Base-by-base conservation (phyloP, 2,797 vertebrate genomes). In the Eutrigla gurnardus region DNA sequence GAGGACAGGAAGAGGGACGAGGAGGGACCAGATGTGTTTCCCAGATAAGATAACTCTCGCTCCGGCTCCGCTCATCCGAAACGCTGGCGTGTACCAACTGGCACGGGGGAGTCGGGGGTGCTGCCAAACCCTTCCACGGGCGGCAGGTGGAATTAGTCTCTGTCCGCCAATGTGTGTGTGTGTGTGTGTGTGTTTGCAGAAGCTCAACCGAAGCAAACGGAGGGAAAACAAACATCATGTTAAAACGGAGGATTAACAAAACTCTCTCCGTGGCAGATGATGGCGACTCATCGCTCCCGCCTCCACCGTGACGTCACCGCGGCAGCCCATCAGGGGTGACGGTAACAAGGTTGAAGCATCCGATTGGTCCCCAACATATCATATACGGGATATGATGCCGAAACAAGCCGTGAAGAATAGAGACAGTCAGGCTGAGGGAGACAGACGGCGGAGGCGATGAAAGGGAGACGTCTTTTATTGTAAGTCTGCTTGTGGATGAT, bases 41-140 rank as follows among this genome's bases (percentile, higher is more conserved):
- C 35, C 80, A 89, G 94, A 94, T 95, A 93, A 91, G 90, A 89
- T 85, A 81, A 90, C 82, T 82, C 81, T 81, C 67, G 74, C 84
- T 88, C 82, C 77, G 90, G 84, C 82, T 73, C 74, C 67, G 73
- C 79, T 93, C 88, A 87, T 87, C 88, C 88, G 86, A 84, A 92
- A 83, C 87, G 86, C 78, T 76, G 87, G 77, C 80, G 87, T 87
- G 84, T 92, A 91, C 77, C 84, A 82, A 82, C 77, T 88, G 77
- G 86, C 85, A 67, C 13, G 7, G 15, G 70, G 77, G 61, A 80
- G 65, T 73, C 42, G 15, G 58, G 46, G 43, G 45, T 11, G 67
- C 68, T 69, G 89, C 85, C 90, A 88, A 62, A 61, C 67, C 71
- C 47, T 82, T 75, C 64, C 49, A 79, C 12, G 39, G 77, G 82